Evolutionary conservation across 2,888 invertebrate genomes (phyloP).

Genomic region (Lysandra coridon): DNA sequence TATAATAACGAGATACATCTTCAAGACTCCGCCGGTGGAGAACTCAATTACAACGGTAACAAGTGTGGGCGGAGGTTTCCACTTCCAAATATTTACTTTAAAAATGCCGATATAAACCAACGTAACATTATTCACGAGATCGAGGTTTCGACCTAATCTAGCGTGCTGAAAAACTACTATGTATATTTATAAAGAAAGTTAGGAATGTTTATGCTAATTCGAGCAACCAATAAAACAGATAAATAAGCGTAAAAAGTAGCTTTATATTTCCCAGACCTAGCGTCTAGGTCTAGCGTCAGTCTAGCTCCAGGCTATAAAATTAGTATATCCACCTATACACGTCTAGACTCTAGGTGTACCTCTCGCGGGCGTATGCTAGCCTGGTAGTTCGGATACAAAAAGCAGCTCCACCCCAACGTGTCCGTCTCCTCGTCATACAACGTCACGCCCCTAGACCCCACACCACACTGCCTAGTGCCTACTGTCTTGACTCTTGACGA

Average conservation of each 20-base stretch:
- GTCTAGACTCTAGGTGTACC: conserved; percentile 25
- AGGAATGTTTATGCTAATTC: background rate
- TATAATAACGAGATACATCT: conserved; percentile 31
- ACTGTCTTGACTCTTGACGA: too few relatives aligned
- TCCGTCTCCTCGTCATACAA: background rate
- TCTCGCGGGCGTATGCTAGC: conserved; percentile 49
- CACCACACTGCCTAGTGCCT: background rate
- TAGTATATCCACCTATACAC: background rate
- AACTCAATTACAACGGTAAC: conserved; percentile 29
- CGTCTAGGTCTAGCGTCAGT: background rate
- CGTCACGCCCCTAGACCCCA: conserved; percentile 16
- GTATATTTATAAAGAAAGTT: background rate
- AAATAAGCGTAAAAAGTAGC: background rate
- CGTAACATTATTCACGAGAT: conserved; percentile 19
- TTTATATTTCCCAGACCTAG: background rate
- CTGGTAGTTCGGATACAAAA: conserved; percentile 50
- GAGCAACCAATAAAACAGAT: background rate
- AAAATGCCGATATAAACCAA: conserved; percentile 19
- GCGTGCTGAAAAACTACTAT: background rate
- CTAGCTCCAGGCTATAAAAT: background rate
- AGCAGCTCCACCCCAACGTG: conserved; percentile 25
- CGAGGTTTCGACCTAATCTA: background rate
- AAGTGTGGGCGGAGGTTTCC: conserved; percentile 30
- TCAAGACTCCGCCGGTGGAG: conserved; percentile 23
- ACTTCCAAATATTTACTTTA: conserved; percentile 26